These are phyloP conservation scores for Bujurquina vittata DNA, from an alignment of 2,113 vertebrate species.

Conservation along the genomic window DNA sequence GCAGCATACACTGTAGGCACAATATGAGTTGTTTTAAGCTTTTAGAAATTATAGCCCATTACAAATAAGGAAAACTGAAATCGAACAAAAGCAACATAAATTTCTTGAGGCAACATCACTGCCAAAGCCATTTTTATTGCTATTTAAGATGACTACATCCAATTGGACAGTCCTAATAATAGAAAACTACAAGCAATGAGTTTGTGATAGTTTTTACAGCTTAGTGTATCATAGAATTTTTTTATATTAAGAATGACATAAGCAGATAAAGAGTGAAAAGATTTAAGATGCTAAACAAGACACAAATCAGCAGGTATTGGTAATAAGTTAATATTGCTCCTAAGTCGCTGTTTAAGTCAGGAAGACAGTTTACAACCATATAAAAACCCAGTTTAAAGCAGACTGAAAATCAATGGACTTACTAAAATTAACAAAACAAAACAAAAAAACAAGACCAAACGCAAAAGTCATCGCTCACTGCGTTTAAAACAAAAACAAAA, in stretches of 20 bases:
- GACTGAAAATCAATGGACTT: constrained; percentile 47
- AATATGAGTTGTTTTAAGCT: background rate
- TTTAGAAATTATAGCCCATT: background rate
- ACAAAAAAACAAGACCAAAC: too few species aligned
- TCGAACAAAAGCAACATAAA: background rate
- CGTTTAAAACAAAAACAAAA: constrained; percentile 30
- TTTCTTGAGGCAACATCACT: constrained; percentile 21
- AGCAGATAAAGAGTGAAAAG: constrained; percentile 33
- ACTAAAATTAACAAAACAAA: constrained; percentile 9
- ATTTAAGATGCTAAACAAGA: constrained; percentile 54
- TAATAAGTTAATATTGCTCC: constrained; percentile 71
- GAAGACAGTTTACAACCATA: constrained; percentile 66
- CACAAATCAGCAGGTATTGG: constrained; percentile 37
- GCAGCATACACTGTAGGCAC: constrained; percentile 7
- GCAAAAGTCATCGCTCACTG: constrained; percentile 6
- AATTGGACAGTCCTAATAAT: constrained; percentile 17
- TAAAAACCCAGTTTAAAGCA: constrained; percentile 51
- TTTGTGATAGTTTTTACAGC: constrained; percentile 33
- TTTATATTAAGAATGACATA: constrained; percentile 34
- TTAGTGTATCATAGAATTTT: constrained; percentile 10
- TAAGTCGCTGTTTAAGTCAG: constrained; percentile 54
- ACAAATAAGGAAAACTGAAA: background rate
- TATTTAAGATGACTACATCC: constrained; percentile 36
- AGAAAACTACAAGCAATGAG: constrained; percentile 25
- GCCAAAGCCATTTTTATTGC: constrained; percentile 63